Conservation (phyloP, 2,797 vertebrate species). For the Rachycentron canadum region DNA sequence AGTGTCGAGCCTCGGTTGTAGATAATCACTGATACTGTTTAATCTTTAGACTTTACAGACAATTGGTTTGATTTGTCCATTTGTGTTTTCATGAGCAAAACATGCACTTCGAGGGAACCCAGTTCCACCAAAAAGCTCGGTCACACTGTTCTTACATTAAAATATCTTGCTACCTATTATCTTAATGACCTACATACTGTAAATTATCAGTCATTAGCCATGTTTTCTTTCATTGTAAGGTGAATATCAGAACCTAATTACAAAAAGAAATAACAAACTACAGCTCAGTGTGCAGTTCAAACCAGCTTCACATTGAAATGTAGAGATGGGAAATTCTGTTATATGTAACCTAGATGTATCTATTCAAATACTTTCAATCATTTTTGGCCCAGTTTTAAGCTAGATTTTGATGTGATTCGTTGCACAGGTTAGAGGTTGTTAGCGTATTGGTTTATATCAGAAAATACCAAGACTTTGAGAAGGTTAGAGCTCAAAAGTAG, state of each 20-base stretch:
- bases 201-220: neutral
- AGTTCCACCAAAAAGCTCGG: neutral
- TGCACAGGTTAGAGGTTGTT: constrained; percentile 13
- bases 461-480: constrained; percentile 6
- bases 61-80: neutral
- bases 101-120: neutral
- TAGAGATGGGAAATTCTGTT: neutral
- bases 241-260: constrained; percentile 8
- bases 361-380: neutral
- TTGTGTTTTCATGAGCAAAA: neutral
- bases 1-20: neutral
- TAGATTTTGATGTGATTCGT: neutral
- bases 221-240: neutral
- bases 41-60: neutral
- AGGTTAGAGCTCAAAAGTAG: constrained; percentile 7
- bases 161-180: neutral
- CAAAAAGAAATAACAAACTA: neutral
- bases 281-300: neutral
- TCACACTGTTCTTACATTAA: neutral
- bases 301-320: neutral
- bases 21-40: neutral
- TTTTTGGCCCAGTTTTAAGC: neutral
- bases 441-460: neutral
- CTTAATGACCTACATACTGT: neutral
- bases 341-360: neutral